These are phyloP conservation scores for Himantopus leucocephalus DNA, from an alignment of 2,113 vertebrate species.

Conservation along the genomic window DNA sequence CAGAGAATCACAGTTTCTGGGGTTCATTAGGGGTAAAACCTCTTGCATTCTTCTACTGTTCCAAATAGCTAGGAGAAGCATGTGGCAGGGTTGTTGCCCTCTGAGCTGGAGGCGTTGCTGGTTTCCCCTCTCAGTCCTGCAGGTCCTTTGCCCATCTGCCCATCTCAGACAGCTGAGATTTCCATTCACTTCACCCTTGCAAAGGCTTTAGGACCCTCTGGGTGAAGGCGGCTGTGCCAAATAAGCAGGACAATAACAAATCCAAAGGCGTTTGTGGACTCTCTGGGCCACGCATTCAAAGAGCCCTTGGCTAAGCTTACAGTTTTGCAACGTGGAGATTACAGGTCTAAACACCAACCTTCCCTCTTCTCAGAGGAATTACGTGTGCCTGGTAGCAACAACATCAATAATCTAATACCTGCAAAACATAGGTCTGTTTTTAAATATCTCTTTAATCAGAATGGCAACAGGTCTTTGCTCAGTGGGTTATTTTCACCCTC, in stretches of 20 bases:
- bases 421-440: not conserved
- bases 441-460: not conserved
- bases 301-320: not conserved
- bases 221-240: not conserved
- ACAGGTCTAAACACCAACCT: not conserved
- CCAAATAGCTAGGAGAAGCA: fast-evolving
- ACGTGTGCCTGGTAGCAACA: not conserved
- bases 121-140: not conserved
- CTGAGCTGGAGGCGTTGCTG: fast-evolving
- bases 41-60: not conserved
- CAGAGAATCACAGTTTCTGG: not conserved
- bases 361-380: not conserved
- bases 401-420: not conserved
- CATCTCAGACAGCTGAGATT: too few species aligned
- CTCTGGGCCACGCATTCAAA: not conserved
- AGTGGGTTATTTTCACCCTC: not conserved
- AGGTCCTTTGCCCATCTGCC: not conserved
- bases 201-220: not conserved
- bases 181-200: not conserved
- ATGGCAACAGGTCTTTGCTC: not conserved
- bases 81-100: not conserved
- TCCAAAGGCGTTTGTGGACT: not conserved
- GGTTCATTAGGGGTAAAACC: not conserved
- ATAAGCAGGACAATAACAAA: not conserved
- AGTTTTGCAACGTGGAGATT: not conserved